A percentile compares a stretch with the other conserved stretches of the same genome.
phyloP scores from a whole-genome alignment of 2,888 invertebrate species.

The Pterostichus niger region DNA sequence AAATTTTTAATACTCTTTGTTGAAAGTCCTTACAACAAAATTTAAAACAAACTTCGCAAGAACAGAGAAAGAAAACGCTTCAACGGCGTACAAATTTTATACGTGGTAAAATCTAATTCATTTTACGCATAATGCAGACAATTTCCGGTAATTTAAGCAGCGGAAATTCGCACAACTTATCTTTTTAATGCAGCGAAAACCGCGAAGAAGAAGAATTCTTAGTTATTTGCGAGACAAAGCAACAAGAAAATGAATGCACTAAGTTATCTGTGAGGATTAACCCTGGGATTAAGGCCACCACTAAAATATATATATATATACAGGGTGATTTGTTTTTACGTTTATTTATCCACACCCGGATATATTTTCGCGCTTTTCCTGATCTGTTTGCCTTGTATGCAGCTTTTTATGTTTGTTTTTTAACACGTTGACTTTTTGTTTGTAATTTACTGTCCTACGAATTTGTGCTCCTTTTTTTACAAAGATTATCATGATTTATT shows the following conservation, averaged over 20 bases:
- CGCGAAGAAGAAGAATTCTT: conserved; percentile 42
- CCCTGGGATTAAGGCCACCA: conserved; percentile 39
- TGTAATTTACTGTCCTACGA: conserved; percentile 35
- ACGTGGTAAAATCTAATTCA: conserved; percentile 63
- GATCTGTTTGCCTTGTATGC: conserved; percentile 53
- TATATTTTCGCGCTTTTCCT: conserved; percentile 55
- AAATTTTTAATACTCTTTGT: conserved; percentile 36
- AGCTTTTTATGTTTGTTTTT: conserved; percentile 35
- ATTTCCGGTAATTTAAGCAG: conserved; percentile 60
- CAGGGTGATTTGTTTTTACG: conserved; percentile 24
- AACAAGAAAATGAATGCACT: conserved; percentile 52
- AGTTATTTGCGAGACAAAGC: conserved; percentile 36
- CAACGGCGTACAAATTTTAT: conserved; percentile 41
- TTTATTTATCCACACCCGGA: conserved; percentile 29
- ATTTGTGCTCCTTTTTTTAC: conserved; percentile 19
- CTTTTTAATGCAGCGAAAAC: conserved; percentile 59
- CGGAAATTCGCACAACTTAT: conserved; percentile 64
- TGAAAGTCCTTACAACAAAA: conserved; percentile 25
- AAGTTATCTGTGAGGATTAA: conserved; percentile 53
- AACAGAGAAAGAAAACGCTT: conserved; percentile 38
- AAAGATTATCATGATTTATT: conserved; percentile 43
- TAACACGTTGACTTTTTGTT: conserved; percentile 33
- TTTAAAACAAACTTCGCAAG: conserved; percentile 38
- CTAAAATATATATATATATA: conserved; percentile 51
- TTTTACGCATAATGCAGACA: conserved; percentile 61